Base-by-base conservation (phyloP, 2,888 invertebrate species). In the Anodontia alba region DNA sequence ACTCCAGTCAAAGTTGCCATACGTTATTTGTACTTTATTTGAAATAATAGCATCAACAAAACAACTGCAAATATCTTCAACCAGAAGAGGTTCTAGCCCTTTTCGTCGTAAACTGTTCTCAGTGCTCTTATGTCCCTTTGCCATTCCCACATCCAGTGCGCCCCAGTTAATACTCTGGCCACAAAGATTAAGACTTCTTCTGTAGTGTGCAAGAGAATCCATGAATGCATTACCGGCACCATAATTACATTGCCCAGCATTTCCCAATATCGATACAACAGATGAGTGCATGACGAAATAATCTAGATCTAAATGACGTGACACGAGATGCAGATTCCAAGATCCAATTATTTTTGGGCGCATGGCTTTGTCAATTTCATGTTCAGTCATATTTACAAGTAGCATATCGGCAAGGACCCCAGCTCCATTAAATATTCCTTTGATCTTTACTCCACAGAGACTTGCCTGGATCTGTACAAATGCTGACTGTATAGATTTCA, bases 151-250 rank as follows among this genome's bases (percentile, higher is more conserved):
- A 42, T 78, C 81, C 3, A 91, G 80, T 8, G 89, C 84, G 12
- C 90, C 90, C 92, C 91, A 92, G 69, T 91, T 90, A 23, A 92
- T 90, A 26, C 80, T 80, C 73, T 90, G 89, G 0, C 82, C 91
- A 2, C 86, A n/a, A 0, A 89, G 73, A 1, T 86, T 87, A 7
- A 71, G 38, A 1, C 69, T 26, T 23, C 87, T 78, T 20, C 92
- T 78, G 73, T 87, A 89, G 66, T 85, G 77, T 17, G 89, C 89
- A 20, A 92, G 70, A 0, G 88, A 74, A 73, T 92, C 92, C 74
- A 89, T 78, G 72, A 92, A 91, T 10, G 89, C 83, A 69, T 91
- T 91, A 15, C 85, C 91, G 12, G 90, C 89, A 0, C 87, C 91
- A 70, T 92, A 90, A 68, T 87, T 90, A n/a, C 86, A 80, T 70